These are phyloP conservation scores for Cepphus grylle DNA, from an alignment of 2,113 vertebrate genomes.

Conservation along the genomic window DNA sequence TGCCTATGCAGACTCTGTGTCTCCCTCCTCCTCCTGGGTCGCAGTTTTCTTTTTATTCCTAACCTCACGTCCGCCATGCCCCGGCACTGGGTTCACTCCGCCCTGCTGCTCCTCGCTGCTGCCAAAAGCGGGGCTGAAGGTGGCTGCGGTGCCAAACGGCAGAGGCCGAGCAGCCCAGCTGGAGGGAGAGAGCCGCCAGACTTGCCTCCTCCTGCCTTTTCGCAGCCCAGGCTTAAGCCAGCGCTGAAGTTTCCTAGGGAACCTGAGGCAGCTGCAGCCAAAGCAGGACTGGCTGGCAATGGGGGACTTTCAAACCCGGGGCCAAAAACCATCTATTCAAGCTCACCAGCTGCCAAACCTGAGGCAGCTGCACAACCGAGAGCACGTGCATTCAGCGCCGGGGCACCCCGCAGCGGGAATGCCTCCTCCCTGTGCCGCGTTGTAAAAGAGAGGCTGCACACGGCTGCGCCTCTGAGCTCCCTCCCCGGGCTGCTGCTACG, in stretches of 20 bases:
- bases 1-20: rapidly evolving
- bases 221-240: background rate
- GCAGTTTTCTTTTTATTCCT: background rate
- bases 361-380: background rate
- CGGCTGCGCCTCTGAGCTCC: background rate
- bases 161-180: background rate
- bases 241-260: background rate
- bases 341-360: background rate
- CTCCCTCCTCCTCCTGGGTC: background rate
- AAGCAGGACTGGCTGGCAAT: background rate
- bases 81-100: background rate
- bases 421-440: rapidly evolving
- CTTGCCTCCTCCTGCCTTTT: background rate
- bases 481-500: background rate
- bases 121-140: background rate
- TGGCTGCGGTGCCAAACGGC: background rate
- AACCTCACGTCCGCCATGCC: background rate
- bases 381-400: rapidly evolving
- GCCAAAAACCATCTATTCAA: background rate
- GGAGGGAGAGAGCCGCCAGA: rapidly evolving
- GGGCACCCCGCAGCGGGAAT: background rate
- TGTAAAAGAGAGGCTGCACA: background rate
- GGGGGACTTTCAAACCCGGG: background rate
- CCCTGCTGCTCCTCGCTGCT: background rate
- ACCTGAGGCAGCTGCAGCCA: background rate